phyloP scores from a whole-genome alignment of 2,113 vertebrate species.

The Cyphomyrus discorhynchus region DNA sequence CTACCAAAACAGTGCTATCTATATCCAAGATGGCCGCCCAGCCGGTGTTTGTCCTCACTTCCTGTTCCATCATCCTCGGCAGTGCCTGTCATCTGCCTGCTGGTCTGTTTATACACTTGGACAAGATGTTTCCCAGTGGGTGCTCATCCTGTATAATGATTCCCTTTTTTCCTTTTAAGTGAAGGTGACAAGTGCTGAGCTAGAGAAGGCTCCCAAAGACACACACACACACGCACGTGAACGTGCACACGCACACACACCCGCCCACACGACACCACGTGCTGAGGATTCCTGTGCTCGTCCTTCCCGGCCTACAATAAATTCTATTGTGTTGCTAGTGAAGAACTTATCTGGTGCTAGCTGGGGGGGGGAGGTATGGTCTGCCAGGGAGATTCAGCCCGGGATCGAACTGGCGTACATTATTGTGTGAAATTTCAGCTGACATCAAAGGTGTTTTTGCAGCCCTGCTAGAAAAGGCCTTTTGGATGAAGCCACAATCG shows the following conservation, averaged over 20 bases:
- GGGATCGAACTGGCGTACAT: slow-evolving; percentile 25
- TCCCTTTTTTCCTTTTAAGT: neutral
- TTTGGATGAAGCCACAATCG: slow-evolving; percentile 27
- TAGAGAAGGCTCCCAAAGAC: neutral
- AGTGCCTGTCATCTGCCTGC: slow-evolving; percentile 20
- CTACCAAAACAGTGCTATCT: slow-evolving; percentile 24
- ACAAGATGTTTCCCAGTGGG: neutral
- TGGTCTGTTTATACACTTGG: slow-evolving; percentile 5
- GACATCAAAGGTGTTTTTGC: slow-evolving; percentile 39
- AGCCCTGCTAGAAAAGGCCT: neutral
- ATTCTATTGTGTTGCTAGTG: slow-evolving; percentile 27
- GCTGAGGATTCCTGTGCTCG: slow-evolving; percentile 1
- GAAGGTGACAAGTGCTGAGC: neutral
- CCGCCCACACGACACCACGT: neutral
- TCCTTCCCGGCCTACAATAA: slow-evolving; percentile 25
- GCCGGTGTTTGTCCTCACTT: slow-evolving; percentile 22
- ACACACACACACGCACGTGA: neutral
- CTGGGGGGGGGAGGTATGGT: neutral
- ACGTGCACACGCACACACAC: slow-evolving; percentile 18
- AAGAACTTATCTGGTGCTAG: slow-evolving; percentile 25
- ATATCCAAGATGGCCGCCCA: slow-evolving; percentile 7
- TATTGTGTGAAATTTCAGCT: slow-evolving; percentile 42
- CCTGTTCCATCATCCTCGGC: slow-evolving; percentile 15
- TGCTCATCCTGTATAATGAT: neutral
- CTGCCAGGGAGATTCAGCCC: slow-evolving; percentile 21